phyloP scores from a whole-genome alignment of 2,113 vertebrate genomes.

The human region DNA sequence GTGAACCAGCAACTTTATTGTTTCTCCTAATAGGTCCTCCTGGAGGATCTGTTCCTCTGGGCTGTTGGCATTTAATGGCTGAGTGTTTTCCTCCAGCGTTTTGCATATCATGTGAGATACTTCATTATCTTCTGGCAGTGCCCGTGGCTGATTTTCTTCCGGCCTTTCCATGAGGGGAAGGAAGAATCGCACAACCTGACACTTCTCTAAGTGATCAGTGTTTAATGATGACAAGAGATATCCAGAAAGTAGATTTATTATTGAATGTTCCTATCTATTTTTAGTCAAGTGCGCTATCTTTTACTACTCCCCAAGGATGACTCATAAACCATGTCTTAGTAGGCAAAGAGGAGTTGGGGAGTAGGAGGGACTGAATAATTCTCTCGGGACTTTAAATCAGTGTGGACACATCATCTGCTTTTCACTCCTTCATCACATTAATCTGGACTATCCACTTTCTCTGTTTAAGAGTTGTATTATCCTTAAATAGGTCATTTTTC shows the following conservation, averaged over 20 bases:
- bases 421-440: not conserved
- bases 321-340: slow-evolving; percentile 58
- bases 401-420: not conserved
- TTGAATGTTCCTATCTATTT: slow-evolving; percentile 65
- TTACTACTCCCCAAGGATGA: slow-evolving; percentile 45
- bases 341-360: not conserved
- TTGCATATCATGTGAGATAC: not conserved
- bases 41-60: not conserved
- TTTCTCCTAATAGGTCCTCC: not conserved
- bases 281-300: slow-evolving; percentile 62
- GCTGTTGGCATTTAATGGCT: not conserved
- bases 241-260: slow-evolving; percentile 68
- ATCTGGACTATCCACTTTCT: slow-evolving; percentile 1
- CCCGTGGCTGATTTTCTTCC: not conserved
- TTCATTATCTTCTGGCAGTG: not conserved
- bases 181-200: not conserved
- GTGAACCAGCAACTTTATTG: not conserved
- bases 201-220: slow-evolving; percentile 5
- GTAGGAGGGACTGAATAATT: slow-evolving; percentile 2
- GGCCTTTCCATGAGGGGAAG: not conserved
- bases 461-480: not conserved
- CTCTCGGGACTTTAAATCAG: slow-evolving; percentile 30
- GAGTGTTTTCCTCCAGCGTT: not conserved
- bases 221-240: slow-evolving; percentile 58
- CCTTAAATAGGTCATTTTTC: slow-evolving; percentile 4